phyloP scores from a whole-genome alignment of 2,797 vertebrate genomes.

The Tympanoctomys barrerae region DNA sequence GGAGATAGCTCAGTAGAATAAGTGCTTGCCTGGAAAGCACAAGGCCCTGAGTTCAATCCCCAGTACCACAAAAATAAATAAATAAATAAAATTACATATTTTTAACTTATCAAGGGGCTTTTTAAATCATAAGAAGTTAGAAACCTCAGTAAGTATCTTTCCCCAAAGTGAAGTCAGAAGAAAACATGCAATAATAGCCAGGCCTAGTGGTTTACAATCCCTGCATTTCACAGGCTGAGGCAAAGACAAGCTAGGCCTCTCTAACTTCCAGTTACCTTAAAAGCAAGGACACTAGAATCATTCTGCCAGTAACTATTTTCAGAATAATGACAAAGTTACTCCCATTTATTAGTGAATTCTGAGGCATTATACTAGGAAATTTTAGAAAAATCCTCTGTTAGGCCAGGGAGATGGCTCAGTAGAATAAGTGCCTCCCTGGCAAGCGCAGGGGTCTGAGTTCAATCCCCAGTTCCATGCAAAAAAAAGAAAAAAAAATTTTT shows the following conservation, averaged over 20 bases:
- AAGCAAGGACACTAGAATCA: conserved; percentile 46
- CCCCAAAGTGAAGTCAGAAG: neutral
- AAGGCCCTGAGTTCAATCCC: too few species aligned
- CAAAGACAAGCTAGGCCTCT: neutral
- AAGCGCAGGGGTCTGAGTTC: too few species aligned
- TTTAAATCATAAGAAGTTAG: neutral
- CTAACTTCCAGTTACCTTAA: conserved; percentile 63
- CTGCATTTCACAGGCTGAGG: neutral
- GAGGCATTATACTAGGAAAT: neutral
- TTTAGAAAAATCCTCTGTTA: neutral
- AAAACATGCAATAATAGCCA: neutral
- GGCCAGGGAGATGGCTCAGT: too few species aligned
- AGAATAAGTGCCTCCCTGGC: too few species aligned
- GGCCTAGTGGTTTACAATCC: neutral
- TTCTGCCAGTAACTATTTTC: conserved; percentile 41
- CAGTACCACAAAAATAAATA: too few species aligned
- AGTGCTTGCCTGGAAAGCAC: too few species aligned
- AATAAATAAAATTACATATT: conserved; percentile 28
- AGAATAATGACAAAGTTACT: conserved; percentile 53
- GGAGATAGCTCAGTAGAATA: too few species aligned
- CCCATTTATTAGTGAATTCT: conserved; percentile 22
- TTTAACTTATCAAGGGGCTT: conserved; percentile 30
- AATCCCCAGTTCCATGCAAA: too few species aligned
- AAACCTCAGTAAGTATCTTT: neutral
- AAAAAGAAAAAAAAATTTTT: too few species aligned